Evolutionary conservation across 2,888 invertebrate genomes (phyloP), one percentile per base, ranked within the genome.

Genomic region (Dolichomitus sp.): DNA sequence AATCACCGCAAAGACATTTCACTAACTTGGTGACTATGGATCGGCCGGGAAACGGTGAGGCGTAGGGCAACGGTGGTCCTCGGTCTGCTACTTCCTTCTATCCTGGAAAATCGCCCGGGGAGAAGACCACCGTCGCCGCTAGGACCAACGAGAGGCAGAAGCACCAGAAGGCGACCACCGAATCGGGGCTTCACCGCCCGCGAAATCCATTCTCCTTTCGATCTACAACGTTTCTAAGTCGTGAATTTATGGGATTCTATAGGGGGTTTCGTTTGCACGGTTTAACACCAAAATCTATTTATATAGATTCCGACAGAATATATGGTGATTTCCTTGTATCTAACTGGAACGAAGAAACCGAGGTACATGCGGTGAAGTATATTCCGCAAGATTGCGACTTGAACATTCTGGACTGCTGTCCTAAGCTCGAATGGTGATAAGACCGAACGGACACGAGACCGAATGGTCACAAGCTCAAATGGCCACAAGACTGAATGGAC

Each of bases 1-100:
- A 92, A 93, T 93, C 93, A 92, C 93, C 91, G 90, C 92, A 90
- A 92, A 92, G 92, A 93, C 92, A 92, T 93, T 92, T 89, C 90
- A 88, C 90, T 90, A 90, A 91, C 90, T 93, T 89, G 90, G 87
- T 88, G 87, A 88, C 87, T 87, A 88, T 86, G 85, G 89, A 91
- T 92, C 91, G 88, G 85, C 84, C 87, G 83, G 63, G 61, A 40
- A 37, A 23, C 54, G 27, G 19, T 61, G 37, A 54, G 40, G 50
- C 23, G 37, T 63, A 59, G 40, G 42, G 72, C 37, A 48, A 27
- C 30, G 37, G 9, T 66, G 66, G 69, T 52, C 33, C 72, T 73
- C 77, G 72, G 45, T 65, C 72, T 83, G 45, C 63, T 79, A 63
- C 76, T 80, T 70, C 66, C 76, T 69, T 57, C 73, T 57, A 42